Evolutionary conservation across 2,888 invertebrate genomes (phyloP), one percentile per base, ranked within the genome.

Genomic region (Caenorhabditis sp.): DNA sequence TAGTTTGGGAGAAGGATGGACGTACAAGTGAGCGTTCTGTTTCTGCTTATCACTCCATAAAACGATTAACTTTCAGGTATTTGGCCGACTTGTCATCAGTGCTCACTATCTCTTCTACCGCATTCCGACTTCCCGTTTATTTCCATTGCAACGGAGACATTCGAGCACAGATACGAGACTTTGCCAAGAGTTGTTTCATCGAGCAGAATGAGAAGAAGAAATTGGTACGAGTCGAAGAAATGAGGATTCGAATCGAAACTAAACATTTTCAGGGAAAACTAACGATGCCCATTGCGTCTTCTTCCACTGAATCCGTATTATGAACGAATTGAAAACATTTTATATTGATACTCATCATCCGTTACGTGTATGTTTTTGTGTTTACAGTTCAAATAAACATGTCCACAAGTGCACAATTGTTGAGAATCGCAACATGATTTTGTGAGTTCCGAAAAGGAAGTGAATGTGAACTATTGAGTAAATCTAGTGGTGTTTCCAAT

Each of bases 41-140:
- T 19, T 28, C 16, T 26, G 10, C 22, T 41, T 35, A 19, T 44
- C 41, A 59, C 12, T n/a, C 16, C 8, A n/a, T 10, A 8, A 35
- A 14, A 35, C n/a, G 38, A 61, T 51, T 47, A 24, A 6, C 31
- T 61, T 85, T 41, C 79, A 88, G 88, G 77, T 87, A 87, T 64
- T 66, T 88, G 58, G 75, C 88, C 22, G 88, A 88, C 64, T 66
- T 88, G 41, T 88, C 88, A 7, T 88, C 88, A 0, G 77, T 88
- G 5, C 77, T 87, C 31, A 86, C 88, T 10, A 87, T 87, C n/a
- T 85, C 85, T 38, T 86, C 86, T 12, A 88, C 88, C 0, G 85
- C 88, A 8, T 79, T 87, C 56, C 84, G 88, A 12, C 82, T 88
- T 6, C 87, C 87, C 16, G 86, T 88, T n/a, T 88, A 88, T 56